These are phyloP conservation scores for Sebastes fasciatus DNA, from an alignment of 2,113 vertebrate genomes.

Conservation along the genomic window DNA sequence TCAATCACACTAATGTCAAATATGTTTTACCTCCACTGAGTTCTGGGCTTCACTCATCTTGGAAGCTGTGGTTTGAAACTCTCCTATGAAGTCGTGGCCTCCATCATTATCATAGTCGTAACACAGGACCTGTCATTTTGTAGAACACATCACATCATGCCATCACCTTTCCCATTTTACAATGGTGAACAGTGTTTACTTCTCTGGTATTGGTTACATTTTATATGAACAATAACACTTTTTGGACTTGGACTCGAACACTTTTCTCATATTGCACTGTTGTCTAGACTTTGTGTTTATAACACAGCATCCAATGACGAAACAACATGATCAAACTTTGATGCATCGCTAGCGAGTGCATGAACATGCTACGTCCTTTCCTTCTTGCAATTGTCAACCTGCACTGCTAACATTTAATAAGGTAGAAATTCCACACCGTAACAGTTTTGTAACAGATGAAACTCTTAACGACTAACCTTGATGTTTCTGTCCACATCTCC, in stretches of 20 bases:
- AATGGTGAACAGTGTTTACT: background rate
- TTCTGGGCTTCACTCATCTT: slow-evolving; percentile 93
- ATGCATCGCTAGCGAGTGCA: background rate
- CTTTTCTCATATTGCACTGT: background rate
- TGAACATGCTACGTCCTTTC: background rate
- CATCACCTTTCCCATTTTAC: background rate
- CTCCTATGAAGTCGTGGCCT: slow-evolving; percentile 97
- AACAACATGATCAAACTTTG: background rate
- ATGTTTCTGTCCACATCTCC: slow-evolving; percentile 93
- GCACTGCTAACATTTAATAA: background rate
- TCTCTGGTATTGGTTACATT: background rate
- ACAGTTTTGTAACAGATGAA: slow-evolving; percentile 2
- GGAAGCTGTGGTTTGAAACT: slow-evolving; percentile 91
- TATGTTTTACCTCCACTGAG: slow-evolving; percentile 84
- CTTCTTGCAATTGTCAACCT: background rate
- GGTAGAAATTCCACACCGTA: background rate
- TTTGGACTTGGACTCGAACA: background rate
- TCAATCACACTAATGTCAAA: background rate
- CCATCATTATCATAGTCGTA: slow-evolving; percentile 97
- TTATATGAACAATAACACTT: background rate
- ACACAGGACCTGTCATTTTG: slow-evolving; percentile 88
- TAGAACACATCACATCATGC: slow-evolving; percentile 21
- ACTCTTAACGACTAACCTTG: slow-evolving; percentile 85
- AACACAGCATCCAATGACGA: background rate
- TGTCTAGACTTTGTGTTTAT: background rate